phyloP scores from a whole-genome alignment of 2,888 invertebrate species.

The Perizoma flavofasciatum region DNA sequence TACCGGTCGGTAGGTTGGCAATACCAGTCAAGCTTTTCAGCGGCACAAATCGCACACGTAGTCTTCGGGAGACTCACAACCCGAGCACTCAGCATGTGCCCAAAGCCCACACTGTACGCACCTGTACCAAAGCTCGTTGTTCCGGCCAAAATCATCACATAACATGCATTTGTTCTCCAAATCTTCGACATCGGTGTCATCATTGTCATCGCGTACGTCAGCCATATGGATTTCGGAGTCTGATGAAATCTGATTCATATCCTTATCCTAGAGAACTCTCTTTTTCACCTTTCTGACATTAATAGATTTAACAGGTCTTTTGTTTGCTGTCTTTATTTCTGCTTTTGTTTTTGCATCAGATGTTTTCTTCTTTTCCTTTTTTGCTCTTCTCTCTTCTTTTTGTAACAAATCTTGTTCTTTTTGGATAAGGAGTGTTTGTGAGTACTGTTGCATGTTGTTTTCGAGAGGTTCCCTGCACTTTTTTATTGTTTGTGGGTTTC shows the following conservation, averaged over 20 bases:
- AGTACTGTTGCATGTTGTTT: not conserved
- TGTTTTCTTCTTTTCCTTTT: not conserved
- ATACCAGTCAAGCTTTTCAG: not conserved
- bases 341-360: no score
- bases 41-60: slow-evolving; percentile 10
- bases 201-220: slow-evolving; percentile 2
- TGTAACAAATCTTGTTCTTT: slow-evolving; percentile 2
- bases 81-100: slow-evolving; percentile 23
- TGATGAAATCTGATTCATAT: slow-evolving; percentile 6
- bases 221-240: not conserved
- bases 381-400: slow-evolving; percentile 2
- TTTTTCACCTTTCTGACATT: not conserved
- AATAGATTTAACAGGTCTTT: not conserved
- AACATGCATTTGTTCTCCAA: not conserved
- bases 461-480: slow-evolving; percentile 5
- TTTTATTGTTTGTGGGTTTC: slow-evolving; percentile 8
- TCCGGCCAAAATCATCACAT: slow-evolving; percentile 5
- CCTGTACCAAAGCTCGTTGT: slow-evolving; percentile 18
- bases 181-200: slow-evolving; percentile 7
- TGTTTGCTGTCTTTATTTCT: not conserved
- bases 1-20: slow-evolving; percentile 4
- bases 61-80: slow-evolving; percentile 15
- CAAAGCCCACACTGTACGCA: slow-evolving; percentile 19
- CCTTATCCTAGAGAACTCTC: not conserved
- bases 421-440: not conserved